Conservation (phyloP, 1,140 invertebrate genomes). For the Ceratina australensis region DNA sequence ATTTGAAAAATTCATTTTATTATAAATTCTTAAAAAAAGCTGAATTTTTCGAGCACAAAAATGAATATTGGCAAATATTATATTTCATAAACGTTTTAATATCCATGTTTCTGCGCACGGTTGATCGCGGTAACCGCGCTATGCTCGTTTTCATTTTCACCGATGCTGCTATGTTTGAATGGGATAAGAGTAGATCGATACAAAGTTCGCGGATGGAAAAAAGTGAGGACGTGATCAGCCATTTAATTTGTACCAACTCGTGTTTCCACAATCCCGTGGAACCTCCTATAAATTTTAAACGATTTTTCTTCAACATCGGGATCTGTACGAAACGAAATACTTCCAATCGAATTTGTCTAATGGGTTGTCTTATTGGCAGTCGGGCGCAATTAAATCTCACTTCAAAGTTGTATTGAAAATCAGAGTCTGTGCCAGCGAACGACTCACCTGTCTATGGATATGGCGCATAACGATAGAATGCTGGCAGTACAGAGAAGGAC, state of each 20-base stretch:
- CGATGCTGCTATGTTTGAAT: not conserved
- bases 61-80: no score
- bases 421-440: no score
- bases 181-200: conserved; percentile 4
- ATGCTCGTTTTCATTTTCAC: no score
- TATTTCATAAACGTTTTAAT: no score
- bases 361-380: not conserved
- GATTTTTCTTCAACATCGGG: not conserved
- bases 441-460: conserved; percentile 87
- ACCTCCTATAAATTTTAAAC: conserved; percentile 1
- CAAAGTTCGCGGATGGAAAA: not conserved
- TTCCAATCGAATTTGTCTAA: not conserved
- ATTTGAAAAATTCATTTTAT: no score
- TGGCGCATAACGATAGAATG: conserved; percentile 89
- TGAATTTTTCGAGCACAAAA: no score
- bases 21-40: no score
- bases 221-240: conserved; percentile 10
- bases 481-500: conserved; percentile 94
- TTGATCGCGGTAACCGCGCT: no score
- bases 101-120: no score
- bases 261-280: not conserved
- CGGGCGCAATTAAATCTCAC: conserved; percentile 1
- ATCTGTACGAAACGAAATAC: not conserved
- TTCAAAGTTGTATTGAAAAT: conserved; percentile 12
- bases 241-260: not conserved